phyloP scores from a whole-genome alignment of 1,140 invertebrate species.

The Aricia agestis region DNA sequence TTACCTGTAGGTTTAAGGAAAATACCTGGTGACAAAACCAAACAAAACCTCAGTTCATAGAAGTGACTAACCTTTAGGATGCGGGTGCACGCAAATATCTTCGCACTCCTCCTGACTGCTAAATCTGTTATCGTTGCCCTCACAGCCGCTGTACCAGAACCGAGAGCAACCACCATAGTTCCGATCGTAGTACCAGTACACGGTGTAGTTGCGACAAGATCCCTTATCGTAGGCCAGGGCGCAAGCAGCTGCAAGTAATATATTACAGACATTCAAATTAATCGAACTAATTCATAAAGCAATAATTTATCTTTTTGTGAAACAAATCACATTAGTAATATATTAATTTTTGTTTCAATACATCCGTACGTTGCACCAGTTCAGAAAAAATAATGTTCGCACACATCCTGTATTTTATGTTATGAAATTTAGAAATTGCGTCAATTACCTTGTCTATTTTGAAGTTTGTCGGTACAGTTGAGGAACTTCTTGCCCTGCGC shows the following conservation, averaged over 20 bases:
- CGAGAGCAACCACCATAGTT: slow-evolving; percentile 91
- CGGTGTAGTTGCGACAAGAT: slow-evolving; percentile 87
- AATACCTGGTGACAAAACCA: too few relatives aligned
- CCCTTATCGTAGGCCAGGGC: slow-evolving; percentile 85
- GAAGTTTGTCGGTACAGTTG: slow-evolving; percentile 84
- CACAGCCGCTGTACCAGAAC: slow-evolving; percentile 97
- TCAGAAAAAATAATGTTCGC: too few relatives aligned
- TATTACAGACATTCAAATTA: slow-evolving; percentile 16
- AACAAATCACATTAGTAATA: too few relatives aligned
- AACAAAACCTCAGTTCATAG: too few relatives aligned
- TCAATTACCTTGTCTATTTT: slow-evolving; percentile 78
- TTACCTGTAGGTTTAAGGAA: too few relatives aligned
- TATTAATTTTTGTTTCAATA: too few relatives aligned
- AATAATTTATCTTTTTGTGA: too few relatives aligned
- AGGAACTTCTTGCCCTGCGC: slow-evolving; percentile 89
- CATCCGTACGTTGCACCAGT: too few relatives aligned
- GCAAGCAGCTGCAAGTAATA: slow-evolving; percentile 79
- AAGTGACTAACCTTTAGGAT: slow-evolving; percentile 81
- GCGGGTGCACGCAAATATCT: slow-evolving; percentile 89
- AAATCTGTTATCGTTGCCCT: slow-evolving; percentile 94
- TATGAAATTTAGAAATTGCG: too few relatives aligned
- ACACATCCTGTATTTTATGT: too few relatives aligned
- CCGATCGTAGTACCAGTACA: slow-evolving; percentile 93
- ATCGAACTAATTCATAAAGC: too few relatives aligned
- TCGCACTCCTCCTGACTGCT: slow-evolving; percentile 91